Conservation (phyloP, 2,888 invertebrate genomes). For the Halictus ligatus region DNA sequence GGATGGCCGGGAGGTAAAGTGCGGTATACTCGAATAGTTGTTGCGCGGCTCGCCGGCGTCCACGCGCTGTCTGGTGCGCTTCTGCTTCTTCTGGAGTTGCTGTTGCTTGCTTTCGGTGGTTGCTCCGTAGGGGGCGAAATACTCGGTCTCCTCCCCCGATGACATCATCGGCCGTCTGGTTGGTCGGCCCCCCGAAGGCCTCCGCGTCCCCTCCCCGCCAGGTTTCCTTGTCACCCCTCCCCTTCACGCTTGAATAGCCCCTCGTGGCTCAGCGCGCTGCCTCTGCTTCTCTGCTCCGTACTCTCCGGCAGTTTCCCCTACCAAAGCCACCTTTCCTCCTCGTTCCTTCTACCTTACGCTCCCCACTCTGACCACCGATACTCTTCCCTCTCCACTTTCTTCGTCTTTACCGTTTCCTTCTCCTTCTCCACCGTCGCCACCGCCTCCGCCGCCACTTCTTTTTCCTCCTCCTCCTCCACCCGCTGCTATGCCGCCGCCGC, state of each 20-base stretch:
- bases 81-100: constrained; percentile 94
- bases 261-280: constrained; percentile 88
- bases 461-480: constrained; percentile 59
- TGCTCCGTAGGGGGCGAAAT: constrained; percentile 96
- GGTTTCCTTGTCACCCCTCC: constrained; percentile 87
- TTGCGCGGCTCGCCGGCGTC: constrained; percentile 98
- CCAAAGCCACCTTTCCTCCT: constrained; percentile 70
- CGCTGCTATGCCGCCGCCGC: constrained; percentile 48
- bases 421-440: constrained; percentile 56
- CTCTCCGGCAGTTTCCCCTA: constrained; percentile 73
- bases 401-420: constrained; percentile 61
- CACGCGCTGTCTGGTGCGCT: constrained; percentile 97
- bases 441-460: constrained; percentile 61
- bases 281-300: constrained; percentile 80
- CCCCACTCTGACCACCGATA: constrained; percentile 85
- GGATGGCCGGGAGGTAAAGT: constrained; percentile 91
- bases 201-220: constrained; percentile 89
- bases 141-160: constrained; percentile 98
- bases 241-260: constrained; percentile 88
- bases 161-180: constrained; percentile 94
- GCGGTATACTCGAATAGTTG: constrained; percentile 93
- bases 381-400: constrained; percentile 73
- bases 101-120: constrained; percentile 86
- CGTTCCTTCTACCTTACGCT: constrained; percentile 83
- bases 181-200: constrained; percentile 92